Evolutionary conservation across 2,113 vertebrate species (phyloP), one percentile per base, ranked within the genome.

Genomic region (Jaculus jaculus): DNA sequence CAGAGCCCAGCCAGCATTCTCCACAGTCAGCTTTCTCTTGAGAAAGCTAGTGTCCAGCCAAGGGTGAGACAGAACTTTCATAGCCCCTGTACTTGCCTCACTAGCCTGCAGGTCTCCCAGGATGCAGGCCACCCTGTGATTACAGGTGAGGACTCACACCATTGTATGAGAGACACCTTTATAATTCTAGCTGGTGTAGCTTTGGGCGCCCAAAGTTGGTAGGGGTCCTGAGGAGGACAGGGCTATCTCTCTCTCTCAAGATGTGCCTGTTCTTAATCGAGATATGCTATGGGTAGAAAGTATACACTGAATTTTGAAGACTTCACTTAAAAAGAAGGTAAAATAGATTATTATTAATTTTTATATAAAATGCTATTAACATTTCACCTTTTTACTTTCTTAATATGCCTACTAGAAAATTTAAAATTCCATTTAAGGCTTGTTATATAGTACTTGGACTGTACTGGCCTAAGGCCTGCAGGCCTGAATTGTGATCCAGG

Each of bases 301-400:
- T 61, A 65, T n/a, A 47, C 6, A 47, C 2, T 83, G 30, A n/a
- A 39, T 82, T 84, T 91, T 26, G 13, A 71, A 47, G 34, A 91
- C 51, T 90, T 80, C 15, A 26, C 21, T 65, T 9, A 26, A 73
- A 63, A 87, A 75, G 28, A 58, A 94, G 21, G 30, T 69, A 66
- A 89, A 87, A 75, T 79, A 92, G 63, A 13, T 65, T 11, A 42
- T 90, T 91, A 82, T 42, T 90, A 68, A 85, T 60, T 37, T 81
- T 9, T 71, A 65, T 86, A 54, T 89, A 16, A 84, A 34, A 54
- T 17, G 4, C 37, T 65, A 18, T 32, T 92, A 65, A 58, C 34
- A 74, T 60, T 54, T 68, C 42, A 66, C 60, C 26, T n/a, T 81
- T 87, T 93, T 75, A 42, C 5, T 30, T 89, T 42, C 34, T 69